Conservation (phyloP, 2,113 vertebrate species). For the Rhynchopsitta pachyrhyncha region DNA sequence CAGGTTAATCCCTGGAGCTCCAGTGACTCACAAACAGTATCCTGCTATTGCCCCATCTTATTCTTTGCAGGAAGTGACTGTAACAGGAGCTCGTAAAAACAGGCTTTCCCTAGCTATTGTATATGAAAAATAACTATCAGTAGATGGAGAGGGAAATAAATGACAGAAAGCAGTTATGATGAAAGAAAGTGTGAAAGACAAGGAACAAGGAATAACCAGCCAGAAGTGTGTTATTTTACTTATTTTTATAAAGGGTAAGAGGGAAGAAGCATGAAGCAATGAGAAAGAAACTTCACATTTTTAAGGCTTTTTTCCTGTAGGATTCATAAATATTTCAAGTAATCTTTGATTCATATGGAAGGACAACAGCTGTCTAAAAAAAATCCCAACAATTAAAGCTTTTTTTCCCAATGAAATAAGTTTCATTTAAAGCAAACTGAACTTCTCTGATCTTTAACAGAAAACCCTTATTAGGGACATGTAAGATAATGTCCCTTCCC, state of each 20-base stretch:
- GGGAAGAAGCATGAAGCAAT: not conserved
- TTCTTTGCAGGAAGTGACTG: not conserved
- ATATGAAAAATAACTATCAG: not conserved
- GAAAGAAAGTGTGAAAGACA: not conserved
- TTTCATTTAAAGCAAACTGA: not conserved
- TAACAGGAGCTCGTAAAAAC: not conserved
- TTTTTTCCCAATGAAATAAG: not conserved
- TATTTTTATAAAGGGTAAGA: not conserved
- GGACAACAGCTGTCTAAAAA: not conserved
- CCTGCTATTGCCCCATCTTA: not conserved
- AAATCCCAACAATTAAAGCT: not conserved
- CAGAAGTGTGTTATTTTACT: not conserved
- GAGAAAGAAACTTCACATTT: not conserved
- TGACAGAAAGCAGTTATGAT: not conserved
- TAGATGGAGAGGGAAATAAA: not conserved
- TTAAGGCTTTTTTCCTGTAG: not conserved
- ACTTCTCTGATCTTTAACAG: not conserved
- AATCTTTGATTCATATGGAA: not conserved
- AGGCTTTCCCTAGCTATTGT: not conserved
- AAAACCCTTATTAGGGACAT: not conserved
- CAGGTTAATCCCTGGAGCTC: not conserved
- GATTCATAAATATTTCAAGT: not conserved
- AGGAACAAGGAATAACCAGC: not conserved
- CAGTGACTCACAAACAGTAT: not conserved
- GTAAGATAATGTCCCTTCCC: not conserved